phyloP scores from a whole-genome alignment of 2,113 vertebrate species.

The Nannobrachium achirus region DNA sequence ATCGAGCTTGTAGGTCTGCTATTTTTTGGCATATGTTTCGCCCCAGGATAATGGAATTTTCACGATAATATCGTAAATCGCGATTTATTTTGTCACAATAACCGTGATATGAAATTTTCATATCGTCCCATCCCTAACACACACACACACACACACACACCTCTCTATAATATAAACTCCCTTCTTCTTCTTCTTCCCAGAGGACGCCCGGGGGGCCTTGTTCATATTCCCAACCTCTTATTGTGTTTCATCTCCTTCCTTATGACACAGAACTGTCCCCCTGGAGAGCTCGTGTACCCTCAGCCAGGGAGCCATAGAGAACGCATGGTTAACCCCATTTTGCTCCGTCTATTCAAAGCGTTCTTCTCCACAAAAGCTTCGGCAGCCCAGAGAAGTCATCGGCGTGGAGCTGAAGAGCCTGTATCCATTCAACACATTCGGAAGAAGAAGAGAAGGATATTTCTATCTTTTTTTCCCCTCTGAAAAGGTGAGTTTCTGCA shows the following conservation, averaged over 20 bases:
- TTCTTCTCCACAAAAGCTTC: slow-evolving; percentile 56
- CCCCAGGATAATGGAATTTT: too few relatives aligned
- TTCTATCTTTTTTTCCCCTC: slow-evolving; percentile 6
- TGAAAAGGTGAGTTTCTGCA: slow-evolving; percentile 22
- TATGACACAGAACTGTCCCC: slow-evolving; percentile 73
- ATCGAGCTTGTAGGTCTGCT: too few relatives aligned
- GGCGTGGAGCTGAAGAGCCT: slow-evolving; percentile 34
- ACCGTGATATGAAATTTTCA: too few relatives aligned
- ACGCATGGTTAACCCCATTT: slow-evolving; percentile 79
- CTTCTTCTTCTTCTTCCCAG: slow-evolving; percentile 42
- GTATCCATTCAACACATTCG: slow-evolving; percentile 35
- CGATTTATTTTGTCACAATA: too few relatives aligned
- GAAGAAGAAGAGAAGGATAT: slow-evolving; percentile 45
- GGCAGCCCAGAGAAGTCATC: slow-evolving; percentile 54
- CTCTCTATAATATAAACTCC: slow-evolving; percentile 69
- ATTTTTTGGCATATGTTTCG: too few relatives aligned
- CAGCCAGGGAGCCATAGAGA: slow-evolving; percentile 62
- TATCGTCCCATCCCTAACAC: too few relatives aligned
- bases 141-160: slow-evolving; percentile 33
- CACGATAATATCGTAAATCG: too few relatives aligned
- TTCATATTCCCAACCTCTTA: slow-evolving; percentile 73
- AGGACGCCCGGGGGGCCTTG: slow-evolving; percentile 68
- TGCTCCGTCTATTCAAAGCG: slow-evolving; percentile 74
- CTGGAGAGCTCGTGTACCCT: slow-evolving; percentile 61
- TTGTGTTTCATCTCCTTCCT: slow-evolving; percentile 73